Base-by-base conservation (phyloP, 2,797 vertebrate genomes). In the Notoglanidium macrostoma region DNA sequence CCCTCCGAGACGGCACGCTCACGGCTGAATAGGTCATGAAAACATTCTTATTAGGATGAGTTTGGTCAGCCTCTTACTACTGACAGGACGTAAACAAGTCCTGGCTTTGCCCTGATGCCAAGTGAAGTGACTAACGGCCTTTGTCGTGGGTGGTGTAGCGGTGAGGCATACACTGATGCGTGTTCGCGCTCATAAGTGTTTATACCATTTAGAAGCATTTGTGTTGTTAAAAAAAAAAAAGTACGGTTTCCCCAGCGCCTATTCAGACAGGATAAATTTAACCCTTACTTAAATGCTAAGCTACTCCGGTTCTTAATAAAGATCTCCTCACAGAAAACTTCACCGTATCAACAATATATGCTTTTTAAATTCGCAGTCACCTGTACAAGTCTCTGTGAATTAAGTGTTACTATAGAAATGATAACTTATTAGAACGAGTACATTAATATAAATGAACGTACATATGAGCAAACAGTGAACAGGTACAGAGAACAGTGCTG, bases 51-150 rank as follows among this genome's bases (percentile, higher is more conserved):
- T 85, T 85, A 72, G 17, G 80, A 40, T n/a, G 32, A 7, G 19
- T 26, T 72, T 70, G 67, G 12, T 72, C 51, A 3, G 82, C 68
- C 46, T 51, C n/a, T 35, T 32, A 67, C 63, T 57, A 26, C 12
- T 72, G 32, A 35, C 51, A 57, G 29, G 67, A 68, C 63, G 19
- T 83, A 67, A 84, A 84, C 65, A 57, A 72, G 65, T 32, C 5
- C 14, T 17, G 40, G 65, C 84, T 85, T 77, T 73, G 21, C 83
- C 57, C 12, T 29, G 23, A 85, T 51, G 84, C 57, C 59, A 77
- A 32, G 57, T 14, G 55, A 19, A 49, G 35, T 51, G 84, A 77
- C 40, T 67, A 85, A 67, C 19, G 5, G 74, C 46, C 73, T 51
- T 73, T 14, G 21, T 85, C 73, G 29, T 51, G 72, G 40, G 57